Percentiles rank a stretch among this genome's conserved stretches.
Conservation (phyloP, 2,888 invertebrate genomes). For the Gryllus longicercus region DNA sequence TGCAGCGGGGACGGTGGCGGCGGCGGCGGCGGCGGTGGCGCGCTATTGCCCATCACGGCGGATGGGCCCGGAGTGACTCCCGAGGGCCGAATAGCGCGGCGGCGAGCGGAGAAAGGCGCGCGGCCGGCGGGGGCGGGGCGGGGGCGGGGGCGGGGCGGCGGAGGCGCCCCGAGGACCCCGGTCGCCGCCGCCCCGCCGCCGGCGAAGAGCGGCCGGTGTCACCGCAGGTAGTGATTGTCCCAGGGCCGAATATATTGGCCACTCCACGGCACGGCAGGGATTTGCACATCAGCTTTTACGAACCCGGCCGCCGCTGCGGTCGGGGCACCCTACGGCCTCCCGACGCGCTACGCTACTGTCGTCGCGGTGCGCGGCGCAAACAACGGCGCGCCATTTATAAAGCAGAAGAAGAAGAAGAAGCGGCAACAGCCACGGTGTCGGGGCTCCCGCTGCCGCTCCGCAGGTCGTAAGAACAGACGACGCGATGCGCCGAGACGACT, state of each 20-base stretch:
- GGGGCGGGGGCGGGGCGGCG: neutral
- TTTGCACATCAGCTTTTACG: conserved; percentile 17
- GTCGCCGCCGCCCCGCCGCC: neutral
- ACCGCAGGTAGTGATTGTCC: conserved; percentile 17
- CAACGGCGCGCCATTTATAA: neutral
- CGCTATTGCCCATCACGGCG: neutral
- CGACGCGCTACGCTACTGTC: too few species aligned
- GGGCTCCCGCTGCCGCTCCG: neutral
- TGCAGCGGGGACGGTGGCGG: neutral
- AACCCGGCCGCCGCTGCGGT: conserved; percentile 1
- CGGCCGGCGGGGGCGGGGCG: neutral
- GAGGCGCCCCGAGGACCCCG: neutral
- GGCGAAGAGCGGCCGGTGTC: neutral
- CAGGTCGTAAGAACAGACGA: too few species aligned
- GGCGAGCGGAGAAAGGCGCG: neutral
- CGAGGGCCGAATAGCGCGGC: conserved; percentile 9
- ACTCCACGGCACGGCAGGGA: conserved; percentile 17
- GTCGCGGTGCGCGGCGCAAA: neutral
- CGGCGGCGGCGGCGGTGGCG: neutral
- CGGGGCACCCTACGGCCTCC: neutral
- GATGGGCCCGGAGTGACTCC: conserved; percentile 17
- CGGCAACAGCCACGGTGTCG: neutral
- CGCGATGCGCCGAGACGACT: too few species aligned
- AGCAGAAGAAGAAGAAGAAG: neutral
- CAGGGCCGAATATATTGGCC: conserved; percentile 8